phyloP scores from a whole-genome alignment of 2,797 vertebrate species.

The Cercopithecus neglectus region DNA sequence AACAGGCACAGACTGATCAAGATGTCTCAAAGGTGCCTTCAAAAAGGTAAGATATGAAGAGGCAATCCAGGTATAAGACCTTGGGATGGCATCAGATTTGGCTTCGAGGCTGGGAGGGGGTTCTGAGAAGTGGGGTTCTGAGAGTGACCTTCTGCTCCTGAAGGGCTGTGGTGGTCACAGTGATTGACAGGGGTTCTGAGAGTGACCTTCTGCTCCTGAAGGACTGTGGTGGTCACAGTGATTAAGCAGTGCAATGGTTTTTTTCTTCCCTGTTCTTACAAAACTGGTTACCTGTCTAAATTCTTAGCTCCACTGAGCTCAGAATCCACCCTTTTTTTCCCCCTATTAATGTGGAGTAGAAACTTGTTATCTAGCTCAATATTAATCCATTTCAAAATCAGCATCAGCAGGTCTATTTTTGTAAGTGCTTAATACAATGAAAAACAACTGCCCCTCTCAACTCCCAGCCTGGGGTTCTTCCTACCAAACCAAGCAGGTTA shows the following conservation, averaged over 20 bases:
- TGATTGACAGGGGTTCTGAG: not conserved
- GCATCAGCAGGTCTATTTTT: not conserved
- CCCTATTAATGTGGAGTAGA: not conserved
- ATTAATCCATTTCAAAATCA: slow-evolving; percentile 12
- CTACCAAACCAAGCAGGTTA: not conserved
- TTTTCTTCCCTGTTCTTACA: not conserved
- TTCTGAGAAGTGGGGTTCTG: not conserved
- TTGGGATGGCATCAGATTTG: not conserved
- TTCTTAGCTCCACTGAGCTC: not conserved
- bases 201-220: not conserved
- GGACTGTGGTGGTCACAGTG: accelerated
- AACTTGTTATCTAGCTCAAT: not conserved
- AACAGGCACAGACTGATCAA: not conserved
- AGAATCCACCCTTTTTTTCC: not conserved
- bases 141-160: not conserved
- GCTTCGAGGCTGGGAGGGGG: too few species aligned
- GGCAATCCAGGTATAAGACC: not conserved
- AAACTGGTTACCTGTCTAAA: not conserved
- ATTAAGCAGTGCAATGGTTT: too few species aligned
- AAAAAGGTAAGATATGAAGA: not conserved
- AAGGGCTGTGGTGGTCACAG: accelerated
- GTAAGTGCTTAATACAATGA: not conserved
- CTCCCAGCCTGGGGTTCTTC: not conserved
- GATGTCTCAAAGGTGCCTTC: not conserved
- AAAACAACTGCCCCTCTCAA: not conserved